Base-by-base conservation (phyloP, 2,888 invertebrate species). In the Drosophila paranaensis region DNA sequence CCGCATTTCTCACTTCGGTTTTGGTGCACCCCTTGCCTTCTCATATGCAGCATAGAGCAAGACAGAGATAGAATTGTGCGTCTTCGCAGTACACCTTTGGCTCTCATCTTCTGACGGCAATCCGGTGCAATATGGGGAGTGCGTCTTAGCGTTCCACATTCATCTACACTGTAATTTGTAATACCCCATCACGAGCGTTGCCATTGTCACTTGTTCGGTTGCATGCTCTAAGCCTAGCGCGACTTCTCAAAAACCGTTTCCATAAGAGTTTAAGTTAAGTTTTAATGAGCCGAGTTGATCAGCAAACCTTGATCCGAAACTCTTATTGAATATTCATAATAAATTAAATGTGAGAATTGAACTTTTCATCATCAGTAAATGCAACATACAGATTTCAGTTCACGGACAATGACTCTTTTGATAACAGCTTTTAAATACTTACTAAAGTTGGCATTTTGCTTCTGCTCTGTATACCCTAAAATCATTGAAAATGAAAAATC, bases 11-110 rank as follows among this genome's bases (percentile, higher is more conserved):
- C 46, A 46, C 8, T 5, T n/a, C 20, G 14, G 9, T 8, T 5
- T 3, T 1, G 30, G n/a, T 30, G 16, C 11, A 10, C 33, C 11
- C 6, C 74, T 9, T 8, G n/a, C n/a, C n/a, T n/a, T 10, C 42
- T 10, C 16, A 70, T 68, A 55, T 68, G 62, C 11, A 64, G 50
- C 40, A 57, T 25, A 6, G 13, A 43, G 37, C 39, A 54, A 72
- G 54, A 51, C 65, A 73, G 60, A 67, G 58, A 37, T 10, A 10
- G 72, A 63, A 64, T 51, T 55, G 54, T 58, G 57, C 55, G 62
- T 60, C 66, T 79, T 72, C 79, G 76, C 82, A 88, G 75, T 79
- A 85, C 88, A 81, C 76, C 56, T 79, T 85, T 68, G 79, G 69
- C 71, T 61, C 58, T 77, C 70, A 82, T 77, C 60, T 68, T 64